Percentiles rank a stretch among this genome's conserved stretches.
Evolutionary conservation across 2,888 invertebrate species (phyloP).

Genomic region (Strigamia maritima): DNA sequence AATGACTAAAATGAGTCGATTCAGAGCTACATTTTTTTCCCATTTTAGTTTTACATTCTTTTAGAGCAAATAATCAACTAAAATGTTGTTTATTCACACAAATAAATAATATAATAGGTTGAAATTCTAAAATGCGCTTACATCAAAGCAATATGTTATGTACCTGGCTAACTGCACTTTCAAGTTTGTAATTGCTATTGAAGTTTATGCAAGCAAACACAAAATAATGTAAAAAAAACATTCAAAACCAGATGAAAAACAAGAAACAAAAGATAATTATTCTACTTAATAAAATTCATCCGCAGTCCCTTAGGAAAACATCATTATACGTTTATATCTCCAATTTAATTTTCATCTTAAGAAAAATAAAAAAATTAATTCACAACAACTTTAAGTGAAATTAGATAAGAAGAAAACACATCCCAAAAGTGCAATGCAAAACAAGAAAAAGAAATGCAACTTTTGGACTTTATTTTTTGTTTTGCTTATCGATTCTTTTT

Average conservation of each 20-base stretch:
- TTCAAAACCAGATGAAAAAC: too few species aligned
- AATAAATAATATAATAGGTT: too few species aligned
- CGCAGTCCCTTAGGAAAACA: neutral
- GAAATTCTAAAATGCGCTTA: too few species aligned
- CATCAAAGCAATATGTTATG: too few species aligned
- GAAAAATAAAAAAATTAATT: neutral
- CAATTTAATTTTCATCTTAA: neutral
- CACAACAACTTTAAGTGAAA: neutral
- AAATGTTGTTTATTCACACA: too few species aligned
- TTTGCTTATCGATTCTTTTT: neutral
- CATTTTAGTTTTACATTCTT: too few species aligned
- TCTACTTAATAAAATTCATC: neutral
- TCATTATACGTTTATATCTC: neutral
- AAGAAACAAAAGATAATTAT: neutral
- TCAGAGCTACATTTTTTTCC: too few species aligned
- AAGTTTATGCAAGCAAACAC: neutral
- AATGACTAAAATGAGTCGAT: too few species aligned
- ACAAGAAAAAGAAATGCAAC: neutral
- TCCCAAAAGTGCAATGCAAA: neutral
- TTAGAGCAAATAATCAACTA: too few species aligned
- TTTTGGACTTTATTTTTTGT: neutral
- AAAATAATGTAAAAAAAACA: neutral
- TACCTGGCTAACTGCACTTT: too few species aligned
- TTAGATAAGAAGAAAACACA: neutral
- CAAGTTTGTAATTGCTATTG: neutral